Evolutionary conservation across 2,888 invertebrate species (phyloP), one percentile per base, ranked within the genome.

Genomic region (Plagodis dolabraria): DNA sequence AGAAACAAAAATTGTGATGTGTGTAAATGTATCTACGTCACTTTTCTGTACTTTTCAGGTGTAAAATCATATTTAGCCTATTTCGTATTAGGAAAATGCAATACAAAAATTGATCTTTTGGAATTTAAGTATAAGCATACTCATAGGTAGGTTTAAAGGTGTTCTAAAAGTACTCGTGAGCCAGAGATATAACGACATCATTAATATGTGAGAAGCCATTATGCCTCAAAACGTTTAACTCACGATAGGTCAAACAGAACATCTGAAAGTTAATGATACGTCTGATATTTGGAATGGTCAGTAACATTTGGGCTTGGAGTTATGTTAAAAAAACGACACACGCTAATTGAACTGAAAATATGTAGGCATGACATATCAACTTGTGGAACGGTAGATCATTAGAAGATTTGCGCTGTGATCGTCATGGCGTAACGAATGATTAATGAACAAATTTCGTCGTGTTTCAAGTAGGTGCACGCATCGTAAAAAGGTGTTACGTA

Each of bases 401-500:
- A 47, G 46, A 42, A 33, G 36, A 35, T 47, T 42, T 11, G 43
- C 46, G 33, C 46, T 44, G 43, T 34, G 36, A 12, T 22, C 9
- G 51, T 33, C 6, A 40, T 49, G 6, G 44, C 49, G 54, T 53
- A 57, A 59, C 48, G 47, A 60, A 51, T 59, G 63, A 60, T 49
- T 56, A 54, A 47, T 47, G 54, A 43, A 45, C 44, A 42, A 46
- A 59, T 59, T 53, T 49, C 47, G 53, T 42, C 38, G 11, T 56
- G 48, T 65, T 36, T 43, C 43, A 55, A 54, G 59, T 61, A 55
- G 52, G 59, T 61, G 55, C 65, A 68, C 58, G 53, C 67, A 73
- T 76, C 75, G 51, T 60, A 60, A 81, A 83, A 79, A 79, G 68
- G 65, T 65, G 76, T 88, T 88, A 85, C 83, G 81, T 82, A 87